Conservation (phyloP, 2,797 vertebrate species). For the Neosilurus mollespiculum region DNA sequence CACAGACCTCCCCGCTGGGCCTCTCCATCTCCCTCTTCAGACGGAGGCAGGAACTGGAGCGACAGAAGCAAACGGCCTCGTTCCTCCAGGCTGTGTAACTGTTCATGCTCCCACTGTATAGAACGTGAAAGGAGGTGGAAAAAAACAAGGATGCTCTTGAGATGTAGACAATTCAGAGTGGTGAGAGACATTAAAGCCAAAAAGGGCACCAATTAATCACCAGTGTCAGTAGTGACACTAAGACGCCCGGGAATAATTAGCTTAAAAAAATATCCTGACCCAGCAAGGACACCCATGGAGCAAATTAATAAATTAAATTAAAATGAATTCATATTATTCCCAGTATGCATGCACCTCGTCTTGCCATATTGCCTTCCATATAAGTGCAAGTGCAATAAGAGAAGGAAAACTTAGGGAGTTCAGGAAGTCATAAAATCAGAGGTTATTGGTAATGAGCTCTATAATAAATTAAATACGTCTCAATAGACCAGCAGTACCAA, state of each 20-base stretch:
- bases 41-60: constrained; percentile 73
- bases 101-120: constrained; percentile 79
- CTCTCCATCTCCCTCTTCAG: constrained; percentile 48
- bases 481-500: background rate
- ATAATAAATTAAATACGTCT: background rate
- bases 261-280: constrained; percentile 2
- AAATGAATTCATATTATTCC: constrained; percentile 17
- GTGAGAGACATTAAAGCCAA: background rate
- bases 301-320: constrained; percentile 20
- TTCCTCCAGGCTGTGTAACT: constrained; percentile 82
- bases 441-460: background rate
- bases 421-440: background rate
- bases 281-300: constrained; percentile 35
- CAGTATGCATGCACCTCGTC: background rate
- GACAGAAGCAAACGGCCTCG: constrained; percentile 81
- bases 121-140: background rate
- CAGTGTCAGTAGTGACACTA: constrained; percentile 27
- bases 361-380: background rate
- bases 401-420: background rate
- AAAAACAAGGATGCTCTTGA: background rate
- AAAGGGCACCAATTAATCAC: constrained; percentile 36
- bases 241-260: constrained; percentile 24
- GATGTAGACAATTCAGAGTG: background rate
- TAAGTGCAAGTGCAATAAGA: background rate
- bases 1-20: constrained; percentile 68